Base-by-base conservation (phyloP, 92 coral and sea anemone species). In the Isaurus tuberculatus region DNA sequence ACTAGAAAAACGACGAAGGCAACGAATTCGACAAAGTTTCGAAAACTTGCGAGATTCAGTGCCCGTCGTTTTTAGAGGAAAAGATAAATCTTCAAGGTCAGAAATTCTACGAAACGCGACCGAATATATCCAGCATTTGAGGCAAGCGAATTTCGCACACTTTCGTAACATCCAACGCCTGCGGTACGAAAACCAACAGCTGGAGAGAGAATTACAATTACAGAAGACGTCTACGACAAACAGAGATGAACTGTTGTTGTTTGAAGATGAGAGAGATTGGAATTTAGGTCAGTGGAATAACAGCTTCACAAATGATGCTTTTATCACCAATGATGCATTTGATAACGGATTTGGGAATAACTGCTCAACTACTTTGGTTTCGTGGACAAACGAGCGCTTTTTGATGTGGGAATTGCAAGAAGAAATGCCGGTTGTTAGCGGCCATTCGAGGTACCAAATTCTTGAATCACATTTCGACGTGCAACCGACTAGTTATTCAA, bases 21-120 rank as follows among this genome's bases (percentile, higher is more conserved):
- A 58, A 28, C 82, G 67, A 33, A 77, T 77, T 58, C 82, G 82
- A 34, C 82, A 36, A n/a, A 57, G 82, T 42, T 77, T 77, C 37
- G 82, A 77, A 42, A 36, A 36, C 36, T 40, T 77, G 2, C 69
- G 82, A 14, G 69, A 58, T 26, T 77, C 82, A 29, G 70, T 77
- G 46, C 82, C 82, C 22, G 32, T 42, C 36, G 49, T 40, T 30
- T 77, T 77, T 36, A 67, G 29, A 40, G 27, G 34, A 13, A 40
- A 25, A 58, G 34, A 58, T 28, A 77, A 77, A 26, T 57, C 68
- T 57, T 77, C 82, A 33, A 77, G 70, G 51, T 77, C 82, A 37
- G 69, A 77, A 77, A 58, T 58, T 58, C 30, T 77, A 57, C 68
- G 70, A 13, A 58, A 58, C 27, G 82, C 82, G 8, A 77, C 82